Base-by-base conservation (phyloP, 2,888 invertebrate genomes). In the Cantharis lateralis region DNA sequence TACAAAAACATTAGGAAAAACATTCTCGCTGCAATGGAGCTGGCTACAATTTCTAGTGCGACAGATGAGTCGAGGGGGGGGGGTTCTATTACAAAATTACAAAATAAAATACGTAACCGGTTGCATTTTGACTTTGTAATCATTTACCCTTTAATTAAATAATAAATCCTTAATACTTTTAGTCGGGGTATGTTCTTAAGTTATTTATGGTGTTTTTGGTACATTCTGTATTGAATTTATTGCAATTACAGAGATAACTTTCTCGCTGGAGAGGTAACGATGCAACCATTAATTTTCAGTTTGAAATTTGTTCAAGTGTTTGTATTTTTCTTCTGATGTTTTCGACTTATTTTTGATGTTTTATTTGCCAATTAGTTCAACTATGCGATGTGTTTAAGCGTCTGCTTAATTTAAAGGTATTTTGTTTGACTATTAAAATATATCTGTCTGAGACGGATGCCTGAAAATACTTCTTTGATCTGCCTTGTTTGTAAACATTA, bases 391-490 rank as follows among this genome's bases (percentile, higher is more conserved):
- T 28, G 66, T 62, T 16, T 48, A 70, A 70, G 70, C 62, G 73
- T 66, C 48, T 74, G 70, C 74, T 73, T 76, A 72, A 73, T 73
- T 73, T 74, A 70, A 64, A 62, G 70, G 71, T 66, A 32, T 73
- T 70, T 66, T 77, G 74, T 74, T 77, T 74, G 77, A 68, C 32
- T 74, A 74, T 74, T 71, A 15, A 28, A 68, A 62, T 64, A 63
- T 73, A 74, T 76, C 74, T 74, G 71, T 71, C 71, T 77, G 48
- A 62, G 71, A 71, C 74, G 63, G 69, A 71, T 68, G 18, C 71
- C 74, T 71, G 68, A 73, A 68, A 61, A 70, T 63, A 74, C 66
- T 64, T 70, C 77, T 77, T 77, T 77, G 77, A 77, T 77, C 74
- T 77, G 32, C 32, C 13, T 13, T 32, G 32, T 32, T 32, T 32